phyloP scores from a whole-genome alignment of 2,797 vertebrate species.

The Balearica regulorum region DNA sequence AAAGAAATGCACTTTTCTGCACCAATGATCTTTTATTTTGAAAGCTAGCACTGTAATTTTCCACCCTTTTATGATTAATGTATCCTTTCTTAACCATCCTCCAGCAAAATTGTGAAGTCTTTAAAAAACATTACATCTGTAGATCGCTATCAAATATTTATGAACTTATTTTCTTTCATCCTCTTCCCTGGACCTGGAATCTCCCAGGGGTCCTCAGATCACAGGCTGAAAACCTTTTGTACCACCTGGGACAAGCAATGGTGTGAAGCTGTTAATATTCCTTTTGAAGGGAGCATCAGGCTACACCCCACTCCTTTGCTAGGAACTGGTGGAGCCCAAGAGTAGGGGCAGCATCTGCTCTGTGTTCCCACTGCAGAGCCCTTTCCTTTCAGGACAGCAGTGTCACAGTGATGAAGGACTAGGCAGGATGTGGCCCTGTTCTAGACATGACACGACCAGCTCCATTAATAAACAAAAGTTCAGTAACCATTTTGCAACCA shows the following conservation, averaged over 20 bases:
- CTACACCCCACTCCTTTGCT: neutral
- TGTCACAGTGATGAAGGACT: neutral
- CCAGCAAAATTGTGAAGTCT: neutral
- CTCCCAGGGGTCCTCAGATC: neutral
- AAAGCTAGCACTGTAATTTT: neutral
- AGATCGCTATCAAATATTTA: neutral
- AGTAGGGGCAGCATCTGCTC: neutral
- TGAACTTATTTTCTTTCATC: neutral
- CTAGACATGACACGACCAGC: neutral
- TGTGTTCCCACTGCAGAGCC: neutral
- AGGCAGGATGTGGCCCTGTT: neutral
- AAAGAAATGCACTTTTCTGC: slow-evolving; percentile 2
- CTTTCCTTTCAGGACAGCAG: neutral
- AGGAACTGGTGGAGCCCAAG: neutral
- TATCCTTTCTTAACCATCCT: neutral
- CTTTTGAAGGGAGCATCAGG: neutral
- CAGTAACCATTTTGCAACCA: neutral
- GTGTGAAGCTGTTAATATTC: neutral
- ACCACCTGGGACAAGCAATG: neutral
- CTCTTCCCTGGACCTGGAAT: neutral
- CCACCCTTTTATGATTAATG: neutral
- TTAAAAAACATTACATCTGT: neutral
- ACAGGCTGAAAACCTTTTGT: neutral
- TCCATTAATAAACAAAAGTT: neutral
- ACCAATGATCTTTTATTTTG: neutral